Evolutionary conservation across 2,113 vertebrate species (phyloP).

Genomic region (Okapia johnstoni): DNA sequence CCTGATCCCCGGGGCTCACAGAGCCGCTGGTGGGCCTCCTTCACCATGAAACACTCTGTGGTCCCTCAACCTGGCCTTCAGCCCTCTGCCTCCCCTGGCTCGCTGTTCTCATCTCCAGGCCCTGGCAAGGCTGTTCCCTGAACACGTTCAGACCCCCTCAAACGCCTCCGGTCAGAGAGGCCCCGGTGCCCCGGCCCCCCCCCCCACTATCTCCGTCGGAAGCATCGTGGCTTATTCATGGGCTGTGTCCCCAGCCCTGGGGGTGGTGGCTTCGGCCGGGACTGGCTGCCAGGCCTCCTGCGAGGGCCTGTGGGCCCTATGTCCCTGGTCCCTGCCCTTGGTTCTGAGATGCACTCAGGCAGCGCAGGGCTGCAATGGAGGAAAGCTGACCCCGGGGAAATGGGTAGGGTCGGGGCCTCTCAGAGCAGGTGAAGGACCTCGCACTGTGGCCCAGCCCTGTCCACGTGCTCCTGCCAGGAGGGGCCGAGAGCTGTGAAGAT

Average conservation of each 20-base stretch:
- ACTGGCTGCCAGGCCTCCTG: not conserved
- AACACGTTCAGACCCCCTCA: not conserved
- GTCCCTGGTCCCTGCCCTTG: too few species aligned
- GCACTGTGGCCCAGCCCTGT: fast-evolving
- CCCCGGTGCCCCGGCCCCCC: not conserved
- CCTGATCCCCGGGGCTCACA: not conserved
- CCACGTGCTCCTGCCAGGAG: fast-evolving
- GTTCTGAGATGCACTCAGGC: not conserved
- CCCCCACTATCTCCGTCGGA: fast-evolving
- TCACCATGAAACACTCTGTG: not conserved
- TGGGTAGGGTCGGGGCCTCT: not conserved
- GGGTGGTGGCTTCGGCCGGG: fast-evolving
- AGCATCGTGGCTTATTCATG: fast-evolving
- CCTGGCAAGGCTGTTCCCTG: not conserved
- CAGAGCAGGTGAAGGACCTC: not conserved
- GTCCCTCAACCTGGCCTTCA: not conserved
- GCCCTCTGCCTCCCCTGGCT: not conserved
- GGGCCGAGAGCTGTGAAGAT: too few species aligned
- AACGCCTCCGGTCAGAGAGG: not conserved
- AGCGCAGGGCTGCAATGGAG: not conserved
- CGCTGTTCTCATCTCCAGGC: not conserved
- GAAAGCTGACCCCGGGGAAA: not conserved
- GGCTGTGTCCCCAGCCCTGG: not conserved
- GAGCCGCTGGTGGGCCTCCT: not conserved
- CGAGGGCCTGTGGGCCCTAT: fast-evolving